These are phyloP conservation scores for Sebastes kiyomatsui DNA, from an alignment of 2,797 vertebrate genomes.

Conservation along the genomic window DNA sequence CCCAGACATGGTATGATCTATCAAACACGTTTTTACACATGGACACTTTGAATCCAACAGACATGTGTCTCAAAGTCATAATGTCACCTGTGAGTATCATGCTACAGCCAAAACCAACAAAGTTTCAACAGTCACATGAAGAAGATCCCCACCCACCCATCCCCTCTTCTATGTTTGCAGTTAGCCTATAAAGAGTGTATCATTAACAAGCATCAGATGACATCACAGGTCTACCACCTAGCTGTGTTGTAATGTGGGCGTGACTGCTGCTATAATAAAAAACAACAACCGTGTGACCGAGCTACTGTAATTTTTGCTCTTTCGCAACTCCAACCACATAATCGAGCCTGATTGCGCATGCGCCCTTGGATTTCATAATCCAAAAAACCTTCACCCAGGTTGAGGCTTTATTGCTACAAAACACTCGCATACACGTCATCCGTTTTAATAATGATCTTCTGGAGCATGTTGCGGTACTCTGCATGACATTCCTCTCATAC, in stretches of 20 bases:
- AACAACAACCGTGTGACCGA: neutral
- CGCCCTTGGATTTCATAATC: neutral
- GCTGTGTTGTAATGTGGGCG: neutral
- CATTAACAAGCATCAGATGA: conserved; percentile 36
- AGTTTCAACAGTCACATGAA: neutral
- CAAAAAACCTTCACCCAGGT: neutral
- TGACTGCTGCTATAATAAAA: neutral
- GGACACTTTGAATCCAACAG: neutral
- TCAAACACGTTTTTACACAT: neutral
- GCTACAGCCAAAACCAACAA: neutral
- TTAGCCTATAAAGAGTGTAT: neutral
- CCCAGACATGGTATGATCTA: neutral
- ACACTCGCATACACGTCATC: conserved; percentile 1
- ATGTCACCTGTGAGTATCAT: neutral
- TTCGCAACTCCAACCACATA: neutral
- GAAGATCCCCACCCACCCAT: neutral
- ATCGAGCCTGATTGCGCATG: neutral
- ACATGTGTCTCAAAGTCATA: neutral
- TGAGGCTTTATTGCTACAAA: neutral
- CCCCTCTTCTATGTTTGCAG: neutral
- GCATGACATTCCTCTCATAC: conserved; percentile 74
- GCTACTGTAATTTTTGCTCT: neutral
- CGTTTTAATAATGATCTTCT: conserved; percentile 32
- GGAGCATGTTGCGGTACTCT: conserved; percentile 28
- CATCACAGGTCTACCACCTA: neutral